These are phyloP conservation scores for Syritta pipiens DNA, from an alignment of 2,888 invertebrate genomes.

Conservation along the genomic window DNA sequence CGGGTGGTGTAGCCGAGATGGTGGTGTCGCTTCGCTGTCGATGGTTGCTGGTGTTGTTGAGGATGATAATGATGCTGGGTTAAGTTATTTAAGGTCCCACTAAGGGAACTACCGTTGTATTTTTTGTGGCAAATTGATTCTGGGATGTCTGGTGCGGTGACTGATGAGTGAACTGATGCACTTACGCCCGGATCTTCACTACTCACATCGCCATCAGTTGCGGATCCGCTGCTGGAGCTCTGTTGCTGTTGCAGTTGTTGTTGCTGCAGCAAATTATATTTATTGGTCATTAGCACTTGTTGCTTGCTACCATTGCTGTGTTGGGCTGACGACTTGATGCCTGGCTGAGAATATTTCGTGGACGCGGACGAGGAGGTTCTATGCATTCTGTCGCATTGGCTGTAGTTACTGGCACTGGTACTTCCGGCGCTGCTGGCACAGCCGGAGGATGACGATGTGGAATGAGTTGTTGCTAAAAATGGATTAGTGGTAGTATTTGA, in stretches of 20 bases:
- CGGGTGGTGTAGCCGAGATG: conserved; percentile 72
- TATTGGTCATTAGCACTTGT: conserved; percentile 74
- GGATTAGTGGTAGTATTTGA: conserved; percentile 76
- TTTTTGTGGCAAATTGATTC: conserved; percentile 28
- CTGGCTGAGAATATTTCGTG: conserved; percentile 70
- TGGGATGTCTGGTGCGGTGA: conserved; percentile 19
- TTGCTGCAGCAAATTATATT: conserved; percentile 58
- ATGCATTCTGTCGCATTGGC: conserved; percentile 54
- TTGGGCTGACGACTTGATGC: conserved; percentile 70
- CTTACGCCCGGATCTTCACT: conserved; percentile 43
- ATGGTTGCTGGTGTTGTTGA: conserved; percentile 60
- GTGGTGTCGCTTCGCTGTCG: conserved; percentile 53
- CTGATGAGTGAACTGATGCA: too few species aligned
- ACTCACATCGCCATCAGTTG: conserved; percentile 57
- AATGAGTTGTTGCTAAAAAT: conserved; percentile 77
- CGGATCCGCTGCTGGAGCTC: conserved; percentile 54
- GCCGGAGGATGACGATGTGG: conserved; percentile 71
- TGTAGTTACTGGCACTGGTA: conserved; percentile 66
- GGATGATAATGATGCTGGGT: conserved; percentile 72
- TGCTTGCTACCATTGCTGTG: conserved; percentile 71
- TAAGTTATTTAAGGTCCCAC: conserved; percentile 63
- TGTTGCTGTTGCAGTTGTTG: conserved; percentile 60
- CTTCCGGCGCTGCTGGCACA: conserved; percentile 67
- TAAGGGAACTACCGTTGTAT: conserved; percentile 40
- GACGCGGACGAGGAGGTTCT: conserved; percentile 64